Base-by-base conservation (phyloP, 92 coral and sea anemone species). In the Epizoanthus rinbou region DNA sequence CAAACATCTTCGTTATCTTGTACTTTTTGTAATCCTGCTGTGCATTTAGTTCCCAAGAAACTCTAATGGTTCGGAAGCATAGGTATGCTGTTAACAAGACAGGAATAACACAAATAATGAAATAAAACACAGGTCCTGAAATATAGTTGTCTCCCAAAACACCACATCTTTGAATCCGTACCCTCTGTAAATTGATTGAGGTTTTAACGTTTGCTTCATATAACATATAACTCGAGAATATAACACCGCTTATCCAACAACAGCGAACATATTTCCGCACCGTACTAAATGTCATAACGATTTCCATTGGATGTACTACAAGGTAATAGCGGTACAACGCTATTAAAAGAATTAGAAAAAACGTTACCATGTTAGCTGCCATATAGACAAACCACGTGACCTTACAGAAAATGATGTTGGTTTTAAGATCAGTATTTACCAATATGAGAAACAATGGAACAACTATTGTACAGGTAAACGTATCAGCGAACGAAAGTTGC, bases 251-350 rank as follows among this genome's bases (percentile, higher is more conserved):
- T 3, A 76, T 14, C 81, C 81, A 76, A 18, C 81, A 58, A 6
- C 56, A 33, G 5, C 35, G 37, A 58, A 76, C 68, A 3, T 76
- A 76, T 39, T 35, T 76, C 7, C 22, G 54, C 10, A 76, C 33
- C 63, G 24, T 63, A 3, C 18, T 58, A 53, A 58, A 76, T 1
- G 68, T 58, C 41, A 76, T 31, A 76, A 76, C 81, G 56, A 35
- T 3, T 37, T 58, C 58, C n/a, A 76, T 50, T 18, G 81, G 81
- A 33, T 76, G 56, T 3, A 76, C 81, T 39, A 76, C 67, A 37
- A 76, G 69, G n/a, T 67, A 21, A 17, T 76, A 76, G 21, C 81
- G 81, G 21, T 76, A 76, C 37, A 57, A 56, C 14, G 81, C 52
- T 18, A 76, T 76, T 17, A 76, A 37, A 1, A 76, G 54, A 35